Evolutionary conservation across 2,888 invertebrate genomes (phyloP).

Genomic region (Lasioglossum malachurum): DNA sequence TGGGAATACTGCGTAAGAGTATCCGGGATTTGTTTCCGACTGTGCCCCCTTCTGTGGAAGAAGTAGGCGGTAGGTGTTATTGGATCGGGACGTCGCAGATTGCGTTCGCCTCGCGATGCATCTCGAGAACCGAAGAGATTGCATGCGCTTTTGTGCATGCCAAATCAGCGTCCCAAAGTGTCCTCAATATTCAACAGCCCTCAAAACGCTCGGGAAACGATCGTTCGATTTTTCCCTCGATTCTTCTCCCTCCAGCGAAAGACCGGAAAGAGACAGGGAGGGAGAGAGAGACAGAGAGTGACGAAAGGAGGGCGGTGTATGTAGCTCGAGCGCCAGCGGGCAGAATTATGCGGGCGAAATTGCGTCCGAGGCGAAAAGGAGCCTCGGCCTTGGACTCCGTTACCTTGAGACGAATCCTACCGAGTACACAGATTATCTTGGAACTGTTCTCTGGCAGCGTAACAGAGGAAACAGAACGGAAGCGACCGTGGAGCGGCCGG

Average conservation of each 20-base stretch:
- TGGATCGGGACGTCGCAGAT: conserved; percentile 26
- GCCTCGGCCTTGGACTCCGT: conserved; percentile 53
- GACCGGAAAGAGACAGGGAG: neutral
- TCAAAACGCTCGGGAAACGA: conserved; percentile 1
- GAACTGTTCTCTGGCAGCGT: conserved; percentile 31
- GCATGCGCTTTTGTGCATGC: neutral
- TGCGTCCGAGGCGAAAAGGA: conserved; percentile 5
- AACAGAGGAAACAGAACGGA: conserved; percentile 18
- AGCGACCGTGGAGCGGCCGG: neutral
- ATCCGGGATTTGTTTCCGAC: conserved; percentile 22
- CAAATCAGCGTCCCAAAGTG: conserved; percentile 11
- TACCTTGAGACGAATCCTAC: conserved; percentile 57
- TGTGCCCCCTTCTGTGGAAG: neutral
- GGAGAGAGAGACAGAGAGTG: neutral
- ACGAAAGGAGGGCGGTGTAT: neutral
- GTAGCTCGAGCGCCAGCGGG: neutral
- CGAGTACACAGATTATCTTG: conserved; percentile 38
- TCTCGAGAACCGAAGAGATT: neutral
- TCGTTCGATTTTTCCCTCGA: conserved; percentile 1
- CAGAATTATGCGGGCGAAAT: conserved; percentile 16
- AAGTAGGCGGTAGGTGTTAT: conserved; percentile 24
- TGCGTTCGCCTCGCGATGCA: conserved; percentile 12
- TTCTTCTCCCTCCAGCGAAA: neutral
- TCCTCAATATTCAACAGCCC: conserved; percentile 14
- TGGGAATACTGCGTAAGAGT: conserved; percentile 38